Evolutionary conservation across 2,888 invertebrate genomes (phyloP), one percentile per base, ranked within the genome.

Genomic region (Punctoribates punctum): DNA sequence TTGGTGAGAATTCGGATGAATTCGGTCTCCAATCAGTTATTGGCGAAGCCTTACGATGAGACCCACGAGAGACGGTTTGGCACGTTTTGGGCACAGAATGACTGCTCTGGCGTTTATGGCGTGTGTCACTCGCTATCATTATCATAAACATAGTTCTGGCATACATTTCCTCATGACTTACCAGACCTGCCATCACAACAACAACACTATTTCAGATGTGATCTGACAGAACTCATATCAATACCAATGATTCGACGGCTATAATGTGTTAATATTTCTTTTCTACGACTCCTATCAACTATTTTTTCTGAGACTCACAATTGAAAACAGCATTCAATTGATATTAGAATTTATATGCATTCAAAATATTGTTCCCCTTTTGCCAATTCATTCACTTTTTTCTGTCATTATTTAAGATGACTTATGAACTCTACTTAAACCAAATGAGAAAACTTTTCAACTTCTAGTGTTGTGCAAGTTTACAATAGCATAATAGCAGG

Each of bases 1-100:
- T 60, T 27, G 60, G 60, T 38, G 67, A 67, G 67, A 67, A 67
- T 67, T 67, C 67, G 4, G 34, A 34, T 67, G 38, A 67, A 67
- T 67, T 67, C 38, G 29, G 67, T 67, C 67, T 11, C 38, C 67
- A 67, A 67, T 67, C 67, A 67, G 67, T 67, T 67, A 67, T 67
- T 34, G 29, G 67, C 38, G n/a, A 20, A 17, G 29, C 9, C 29
- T 11, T 29, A 29, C 9, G 34, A 67, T 67, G 34, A 67, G 67
- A 34, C 67, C 67, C 67, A n/a, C 15, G 67, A 67, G 67, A 67
- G 17, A 67, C 34, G 25, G 29, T 67, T 67, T 67, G 67, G 67
- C 67, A 67, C 67, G 67, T 67, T 67, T 67, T 67, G 17, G 20
- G 38, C 38, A 38, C 42, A 17, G 5, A 9, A 67, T 38, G 20